Evolutionary conservation across 2,113 vertebrate genomes (phyloP).

Genomic region (Psephotus haematonotus): DNA sequence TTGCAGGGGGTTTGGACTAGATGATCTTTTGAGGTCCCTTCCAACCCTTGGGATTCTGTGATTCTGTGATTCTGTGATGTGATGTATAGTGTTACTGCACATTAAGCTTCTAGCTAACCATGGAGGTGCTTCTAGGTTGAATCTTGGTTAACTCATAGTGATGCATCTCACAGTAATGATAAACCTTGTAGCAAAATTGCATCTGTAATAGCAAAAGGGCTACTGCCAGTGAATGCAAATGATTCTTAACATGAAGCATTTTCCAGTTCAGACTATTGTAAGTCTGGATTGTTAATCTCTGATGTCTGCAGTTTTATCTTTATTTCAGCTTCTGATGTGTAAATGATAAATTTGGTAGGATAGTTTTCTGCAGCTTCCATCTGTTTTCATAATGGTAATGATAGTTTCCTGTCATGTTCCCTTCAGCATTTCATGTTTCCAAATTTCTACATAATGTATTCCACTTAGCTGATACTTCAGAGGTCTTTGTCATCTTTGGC

Average conservation of each 20-base stretch:
- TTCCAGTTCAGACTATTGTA: background rate
- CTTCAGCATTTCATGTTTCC: background rate
- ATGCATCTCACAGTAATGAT: background rate
- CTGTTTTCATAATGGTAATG: background rate
- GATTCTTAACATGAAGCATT: background rate
- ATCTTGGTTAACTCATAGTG: background rate
- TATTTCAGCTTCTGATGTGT: background rate
- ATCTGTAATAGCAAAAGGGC: background rate
- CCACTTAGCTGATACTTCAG: background rate
- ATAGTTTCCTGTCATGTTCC: background rate
- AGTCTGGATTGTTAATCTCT: background rate
- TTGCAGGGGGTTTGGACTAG: too few relatives aligned
- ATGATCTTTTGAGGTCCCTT: too few relatives aligned
- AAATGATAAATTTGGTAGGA: background rate
- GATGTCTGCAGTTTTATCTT: background rate
- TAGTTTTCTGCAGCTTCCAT: background rate
- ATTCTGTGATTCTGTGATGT: too few relatives aligned
- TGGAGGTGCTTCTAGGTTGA: background rate
- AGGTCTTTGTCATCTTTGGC: background rate
- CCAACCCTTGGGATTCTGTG: too few relatives aligned
- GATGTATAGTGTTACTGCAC: background rate
- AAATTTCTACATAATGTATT: background rate
- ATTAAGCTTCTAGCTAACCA: background rate
- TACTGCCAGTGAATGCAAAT: background rate
- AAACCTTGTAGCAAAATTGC: background rate